Base-by-base conservation (phyloP, 2,888 invertebrate genomes). In the Drosophila stalkeri region DNA sequence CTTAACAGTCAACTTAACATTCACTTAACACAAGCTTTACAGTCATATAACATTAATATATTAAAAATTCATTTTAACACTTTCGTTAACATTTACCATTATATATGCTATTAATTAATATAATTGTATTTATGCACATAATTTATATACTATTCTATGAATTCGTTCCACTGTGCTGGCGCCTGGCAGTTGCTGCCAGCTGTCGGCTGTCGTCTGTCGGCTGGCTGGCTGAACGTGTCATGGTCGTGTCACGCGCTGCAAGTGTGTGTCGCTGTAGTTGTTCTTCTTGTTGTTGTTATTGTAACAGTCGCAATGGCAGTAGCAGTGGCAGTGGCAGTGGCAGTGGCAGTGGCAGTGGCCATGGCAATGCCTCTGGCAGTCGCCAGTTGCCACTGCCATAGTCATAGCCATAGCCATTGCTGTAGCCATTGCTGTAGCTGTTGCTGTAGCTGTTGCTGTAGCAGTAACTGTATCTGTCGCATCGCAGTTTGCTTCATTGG, bases 401-500 rank as follows among this genome's bases (percentile, higher is more conserved):
- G 27, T 2, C 47, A 31, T 31, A 47, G 49, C 31, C 46, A 46
- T 12, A 16, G 46, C 16, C 31, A 18, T 20, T 5, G 46, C 3
- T 9, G 4, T 8, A 49, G 27, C 47, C 27, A 47, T 27, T 9
- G 47, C 27, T 1, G 2, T 35, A 52, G 52, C 39, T 0, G 8
- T 35, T n/a, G 47, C 23, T n/a, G 35, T 23, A 35, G 41, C 55
- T 18, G 55, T 27, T 27, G 27, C 27, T 5, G 54, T 44, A 23
- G 54, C 49, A 43, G 70, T 62, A 71, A 56, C 76, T 68, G 73
- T 72, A 72, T 67, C 73, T 68, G 74, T 70, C 75, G 77, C 63
- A 72, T 81, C 73, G 66, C 75, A 66, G 87, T 75, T 82, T 84
- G 82, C 87, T 80, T 75, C 87, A 87, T 85, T 86, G 84, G 77